Evolutionary conservation across 2,113 vertebrate genomes (phyloP).

Genomic region (Tympanuchus pallidicinctus): DNA sequence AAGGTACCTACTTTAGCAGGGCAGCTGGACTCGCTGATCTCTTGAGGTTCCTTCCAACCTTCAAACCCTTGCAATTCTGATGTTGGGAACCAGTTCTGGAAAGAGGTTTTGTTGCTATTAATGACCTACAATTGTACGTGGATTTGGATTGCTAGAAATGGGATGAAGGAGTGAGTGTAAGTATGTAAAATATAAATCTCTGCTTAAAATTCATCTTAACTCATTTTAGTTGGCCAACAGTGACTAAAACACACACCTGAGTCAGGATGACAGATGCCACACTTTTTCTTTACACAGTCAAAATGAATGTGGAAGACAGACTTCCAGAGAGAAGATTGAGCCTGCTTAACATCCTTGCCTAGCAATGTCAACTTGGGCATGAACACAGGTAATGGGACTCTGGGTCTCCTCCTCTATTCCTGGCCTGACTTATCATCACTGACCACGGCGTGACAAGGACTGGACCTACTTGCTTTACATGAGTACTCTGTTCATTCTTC

Average conservation of each 20-base stretch:
- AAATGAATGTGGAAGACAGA: not conserved
- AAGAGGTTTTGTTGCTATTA: not conserved
- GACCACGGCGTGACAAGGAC: fast-evolving
- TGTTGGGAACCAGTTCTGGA: not conserved
- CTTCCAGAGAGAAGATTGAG: not conserved
- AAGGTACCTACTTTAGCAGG: no score
- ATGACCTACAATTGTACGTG: not conserved
- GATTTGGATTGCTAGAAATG: not conserved
- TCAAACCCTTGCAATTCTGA: not conserved
- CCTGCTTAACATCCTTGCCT: not conserved
- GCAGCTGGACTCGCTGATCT: no score
- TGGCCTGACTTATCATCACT: not conserved
- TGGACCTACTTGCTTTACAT: not conserved
- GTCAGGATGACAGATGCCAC: not conserved
- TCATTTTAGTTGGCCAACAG: not conserved
- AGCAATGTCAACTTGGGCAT: not conserved
- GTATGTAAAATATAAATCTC: not conserved
- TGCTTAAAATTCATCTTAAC: not conserved
- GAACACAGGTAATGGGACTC: not conserved
- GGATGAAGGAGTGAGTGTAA: not conserved
- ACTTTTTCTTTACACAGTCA: not conserved
- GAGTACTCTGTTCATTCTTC: fast-evolving
- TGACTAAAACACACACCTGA: not conserved
- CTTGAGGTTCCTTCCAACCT: no score
- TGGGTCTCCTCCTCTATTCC: not conserved